Evolutionary conservation across 2,797 vertebrate genomes (phyloP), one percentile per base, ranked within the genome.

Genomic region (Crocodylus rhombifer): DNA sequence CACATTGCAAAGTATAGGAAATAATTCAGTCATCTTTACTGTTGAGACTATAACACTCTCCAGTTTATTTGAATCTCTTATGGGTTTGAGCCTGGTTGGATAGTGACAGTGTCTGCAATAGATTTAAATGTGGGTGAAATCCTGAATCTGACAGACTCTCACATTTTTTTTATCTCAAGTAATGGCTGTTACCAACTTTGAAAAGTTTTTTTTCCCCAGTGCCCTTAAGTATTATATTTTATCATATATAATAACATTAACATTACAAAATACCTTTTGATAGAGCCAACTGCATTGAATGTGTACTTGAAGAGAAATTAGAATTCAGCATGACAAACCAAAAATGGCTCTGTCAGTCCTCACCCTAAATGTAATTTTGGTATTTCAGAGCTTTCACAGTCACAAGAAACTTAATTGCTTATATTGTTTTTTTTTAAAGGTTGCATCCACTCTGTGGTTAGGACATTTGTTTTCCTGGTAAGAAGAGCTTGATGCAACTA

Each of bases 1-100:
- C 96, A 97, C 95, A 92, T 94, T 94, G 90, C 93, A 80, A 95
- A 97, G 87, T 97, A 92, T 92, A 96, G 96, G 93, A 97, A 97
- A 92, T 97, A 95, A 97, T 96, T 97, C 1, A 0, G 86, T 96
- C 10, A 60, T 96, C 96, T 78, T 96, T 81, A 87, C 90, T 93
- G 74, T 86, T 16, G 2, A 60, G 74, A 4, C 14, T 90, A 67
- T 95, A 95, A 97, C 89, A 94, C 89, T 89, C 84, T 93, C 56
- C 84, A 82, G 94, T 96, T 94, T 95, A 91, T 96, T 97, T 94
- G 91, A 85, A 81, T 97, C 87, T 95, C 93, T 86, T 95, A 80
- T 86, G 90, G 90, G 82, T 71, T 96, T 95, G 91, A 97, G 96
- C 61, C 78, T 42, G 93, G 69, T 73, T 92, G 88, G 88, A 93